phyloP scores from a whole-genome alignment of 2,113 vertebrate species.

The Tautogolabrus adspersus region DNA sequence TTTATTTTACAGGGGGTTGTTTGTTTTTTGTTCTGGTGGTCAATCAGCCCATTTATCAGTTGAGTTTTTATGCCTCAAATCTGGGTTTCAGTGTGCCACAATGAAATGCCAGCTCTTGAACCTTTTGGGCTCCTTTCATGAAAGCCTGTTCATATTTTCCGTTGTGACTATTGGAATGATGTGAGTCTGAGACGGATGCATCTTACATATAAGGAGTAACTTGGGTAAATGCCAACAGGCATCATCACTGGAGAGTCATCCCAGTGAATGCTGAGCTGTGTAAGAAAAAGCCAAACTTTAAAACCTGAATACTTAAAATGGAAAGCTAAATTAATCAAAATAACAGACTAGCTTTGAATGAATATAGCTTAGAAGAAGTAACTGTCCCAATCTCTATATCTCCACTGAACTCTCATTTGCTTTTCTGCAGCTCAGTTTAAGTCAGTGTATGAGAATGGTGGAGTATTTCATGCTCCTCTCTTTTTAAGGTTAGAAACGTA shows the following conservation, averaged over 20 bases:
- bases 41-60: conserved; percentile 34
- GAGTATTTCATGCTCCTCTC: no score
- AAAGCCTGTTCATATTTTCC: conserved; percentile 58
- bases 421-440: no score
- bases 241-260: conserved; percentile 18
- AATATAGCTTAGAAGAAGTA: no score
- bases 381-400: no score
- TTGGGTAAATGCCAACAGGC: conserved; percentile 29
- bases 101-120: background rate
- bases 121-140: background rate
- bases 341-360: no score
- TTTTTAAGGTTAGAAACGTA: no score
- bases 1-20: conserved; percentile 68
- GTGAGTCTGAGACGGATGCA: conserved; percentile 29
- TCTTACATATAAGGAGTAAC: conserved; percentile 35
- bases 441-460: no score
- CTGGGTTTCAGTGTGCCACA: background rate
- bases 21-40: conserved; percentile 46
- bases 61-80: conserved; percentile 6
- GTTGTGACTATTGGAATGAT: conserved; percentile 36
- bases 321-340: background rate
- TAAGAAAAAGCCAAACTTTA: background rate
- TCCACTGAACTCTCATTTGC: no score
- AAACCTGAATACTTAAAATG: background rate
- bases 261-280: background rate